Conservation (phyloP, 2,113 vertebrate species). For the Copsychus sechellarum region DNA sequence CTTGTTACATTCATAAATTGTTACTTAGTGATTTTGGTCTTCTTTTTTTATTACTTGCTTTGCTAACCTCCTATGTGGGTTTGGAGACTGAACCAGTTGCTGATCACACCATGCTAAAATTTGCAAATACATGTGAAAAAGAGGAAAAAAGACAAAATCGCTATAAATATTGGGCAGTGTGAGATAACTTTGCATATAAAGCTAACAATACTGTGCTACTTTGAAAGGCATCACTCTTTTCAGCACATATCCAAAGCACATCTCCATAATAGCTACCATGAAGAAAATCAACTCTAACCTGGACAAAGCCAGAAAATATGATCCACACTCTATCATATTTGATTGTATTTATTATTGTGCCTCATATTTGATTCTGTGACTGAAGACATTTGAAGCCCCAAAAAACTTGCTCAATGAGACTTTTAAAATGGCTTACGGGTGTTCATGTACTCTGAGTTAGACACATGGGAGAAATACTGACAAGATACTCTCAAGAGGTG, state of each 20-base stretch:
- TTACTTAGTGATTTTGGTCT: neutral
- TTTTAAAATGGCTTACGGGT: neutral
- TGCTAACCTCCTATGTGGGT: neutral
- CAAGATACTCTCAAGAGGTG: neutral
- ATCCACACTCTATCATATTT: neutral
- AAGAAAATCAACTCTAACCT: neutral
- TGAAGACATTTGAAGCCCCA: neutral
- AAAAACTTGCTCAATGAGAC: rapidly evolving
- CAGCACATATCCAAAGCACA: neutral
- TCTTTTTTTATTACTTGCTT: neutral
- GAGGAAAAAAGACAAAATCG: neutral
- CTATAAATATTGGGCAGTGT: neutral
- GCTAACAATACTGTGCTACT: neutral
- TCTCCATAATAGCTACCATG: neutral
- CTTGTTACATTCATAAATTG: neutral
- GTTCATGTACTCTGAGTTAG: neutral
- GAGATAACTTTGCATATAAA: neutral
- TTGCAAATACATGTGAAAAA: neutral
- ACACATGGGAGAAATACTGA: neutral
- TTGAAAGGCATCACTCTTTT: neutral
- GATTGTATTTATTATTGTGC: neutral
- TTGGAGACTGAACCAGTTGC: neutral
- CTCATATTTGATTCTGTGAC: neutral
- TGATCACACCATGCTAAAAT: neutral
- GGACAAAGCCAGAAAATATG: neutral